Base-by-base conservation (phyloP, 2,888 invertebrate genomes). In the Sisyra terminalis region DNA sequence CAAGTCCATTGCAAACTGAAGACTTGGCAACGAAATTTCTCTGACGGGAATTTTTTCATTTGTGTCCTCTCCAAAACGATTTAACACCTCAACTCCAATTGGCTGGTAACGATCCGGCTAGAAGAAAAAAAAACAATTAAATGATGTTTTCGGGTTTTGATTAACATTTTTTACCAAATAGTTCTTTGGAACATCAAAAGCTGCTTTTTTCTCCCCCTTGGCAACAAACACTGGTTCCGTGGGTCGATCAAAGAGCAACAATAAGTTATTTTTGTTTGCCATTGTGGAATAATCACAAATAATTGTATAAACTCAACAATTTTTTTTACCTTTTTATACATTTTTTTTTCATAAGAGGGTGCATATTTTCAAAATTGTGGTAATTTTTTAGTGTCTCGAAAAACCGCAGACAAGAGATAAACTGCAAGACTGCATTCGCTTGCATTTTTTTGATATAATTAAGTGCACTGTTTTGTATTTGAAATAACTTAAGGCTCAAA, bases 121-220 rank as follows among this genome's bases (percentile, higher is more conserved):
- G n/a, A n/a, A n/a, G n/a, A n/a, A n/a, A 40, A 47, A 37, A 37
- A 17, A 8, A 17, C 3, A 6, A 9, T 4, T 32, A 6, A 14
- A 6, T 32, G 14, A 32, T 6, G 6, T 13, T 32, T 32, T 32
- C n/a, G n/a, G n/a, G n/a, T n/a, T n/a, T n/a, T n/a, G n/a, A n/a
- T n/a, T 42, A 42, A 43, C 41, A 64, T 72, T 72, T n/a, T n/a
- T n/a, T 61, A 79, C 79, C 69, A 78, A 55, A 50, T 71, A 71
- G 46, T 69, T 61, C 41, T 68, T 57, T 0, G 75, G 72, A 4
- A 80, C 66, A 47, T 75, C 68, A 49, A 80, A 80, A 10, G 71
- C 60, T 13, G 69, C 61, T 46, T 69, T 69, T 0, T 66, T 51
- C 0, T 75, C 72, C 8, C 75, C 74, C 52, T 77, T 78, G 0